These are phyloP conservation scores for Mechanitis messenoides DNA, from an alignment of 2,888 invertebrate genomes.

Conservation along the genomic window DNA sequence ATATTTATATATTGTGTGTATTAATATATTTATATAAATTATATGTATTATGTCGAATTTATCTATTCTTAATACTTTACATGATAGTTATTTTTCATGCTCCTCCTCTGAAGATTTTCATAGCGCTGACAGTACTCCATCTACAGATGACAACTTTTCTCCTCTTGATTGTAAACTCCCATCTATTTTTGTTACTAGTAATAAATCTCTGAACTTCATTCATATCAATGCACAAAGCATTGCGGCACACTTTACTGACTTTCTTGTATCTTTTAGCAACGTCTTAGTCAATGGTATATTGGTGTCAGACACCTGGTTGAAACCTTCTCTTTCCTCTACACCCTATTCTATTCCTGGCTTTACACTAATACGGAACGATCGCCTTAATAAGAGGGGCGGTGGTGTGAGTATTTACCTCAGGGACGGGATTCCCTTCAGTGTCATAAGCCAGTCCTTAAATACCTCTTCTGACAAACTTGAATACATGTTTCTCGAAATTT, in stretches of 20 bases:
- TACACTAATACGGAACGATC: conserved; percentile 16
- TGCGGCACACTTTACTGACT: background rate
- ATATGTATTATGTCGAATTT: background rate
- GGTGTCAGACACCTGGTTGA: background rate
- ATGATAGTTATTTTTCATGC: background rate
- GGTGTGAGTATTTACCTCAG: conserved; percentile 19
- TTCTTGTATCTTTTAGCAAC: conserved; percentile 8
- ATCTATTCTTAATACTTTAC: background rate
- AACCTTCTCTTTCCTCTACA: conserved; percentile 11
- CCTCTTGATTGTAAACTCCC: background rate
- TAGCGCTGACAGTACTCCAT: background rate
- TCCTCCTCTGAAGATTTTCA: background rate
- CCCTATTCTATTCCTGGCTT: conserved; percentile 9
- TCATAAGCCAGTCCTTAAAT: conserved; percentile 12
- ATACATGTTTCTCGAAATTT: conserved; percentile 16
- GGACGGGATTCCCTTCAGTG: conserved; percentile 11
- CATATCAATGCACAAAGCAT: background rate
- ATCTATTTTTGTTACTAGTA: background rate
- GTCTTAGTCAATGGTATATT: background rate
- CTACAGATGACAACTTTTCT: background rate
- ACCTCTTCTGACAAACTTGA: conserved; percentile 5
- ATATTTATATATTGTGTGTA: background rate
- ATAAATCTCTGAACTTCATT: background rate
- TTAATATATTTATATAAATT: background rate
- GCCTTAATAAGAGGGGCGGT: conserved; percentile 10